Conservation (phyloP, 2,888 invertebrate species). For the Mystacides longicornis region DNA sequence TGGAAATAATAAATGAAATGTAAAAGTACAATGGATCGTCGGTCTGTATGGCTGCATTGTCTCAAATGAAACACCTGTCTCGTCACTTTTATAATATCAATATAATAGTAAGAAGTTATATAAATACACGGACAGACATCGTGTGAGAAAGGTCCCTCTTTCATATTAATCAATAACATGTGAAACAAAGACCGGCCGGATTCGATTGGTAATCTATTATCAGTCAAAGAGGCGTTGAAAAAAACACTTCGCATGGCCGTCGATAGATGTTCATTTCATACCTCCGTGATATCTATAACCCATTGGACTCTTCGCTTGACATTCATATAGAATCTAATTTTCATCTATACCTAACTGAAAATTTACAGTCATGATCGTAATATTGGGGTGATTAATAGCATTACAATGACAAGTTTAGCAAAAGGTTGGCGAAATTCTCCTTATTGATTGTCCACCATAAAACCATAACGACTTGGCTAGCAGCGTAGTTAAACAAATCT, state of each 20-base stretch:
- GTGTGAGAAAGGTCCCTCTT: not conserved
- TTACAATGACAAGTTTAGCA: too few relatives aligned
- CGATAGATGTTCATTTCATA: slow-evolving; percentile 12
- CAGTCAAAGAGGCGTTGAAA: slow-evolving; percentile 18
- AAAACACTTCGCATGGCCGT: slow-evolving; percentile 20
- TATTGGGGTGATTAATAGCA: too few relatives aligned
- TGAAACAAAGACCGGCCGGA: slow-evolving; percentile 16
- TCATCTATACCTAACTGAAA: too few relatives aligned
- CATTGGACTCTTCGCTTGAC: too few relatives aligned
- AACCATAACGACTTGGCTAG: too few relatives aligned
- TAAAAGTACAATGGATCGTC: not conserved
- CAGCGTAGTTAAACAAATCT: too few relatives aligned
- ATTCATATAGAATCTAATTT: too few relatives aligned
- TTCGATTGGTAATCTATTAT: slow-evolving; percentile 4
- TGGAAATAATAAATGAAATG: not conserved
- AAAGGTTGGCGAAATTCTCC: too few relatives aligned
- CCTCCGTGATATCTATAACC: not conserved
- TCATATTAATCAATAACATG: slow-evolving; percentile 13
- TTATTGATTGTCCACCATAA: too few relatives aligned
- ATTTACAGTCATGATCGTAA: too few relatives aligned
- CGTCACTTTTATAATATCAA: not conserved
- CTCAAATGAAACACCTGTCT: not conserved
- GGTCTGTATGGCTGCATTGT: not conserved
- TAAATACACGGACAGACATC: not conserved
- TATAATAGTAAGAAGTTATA: not conserved